Percentiles rank a stretch among this genome's conserved stretches.
These are phyloP conservation scores for Sarcoramphus papa DNA, from an alignment of 2,797 vertebrate species.

Conservation along the genomic window DNA sequence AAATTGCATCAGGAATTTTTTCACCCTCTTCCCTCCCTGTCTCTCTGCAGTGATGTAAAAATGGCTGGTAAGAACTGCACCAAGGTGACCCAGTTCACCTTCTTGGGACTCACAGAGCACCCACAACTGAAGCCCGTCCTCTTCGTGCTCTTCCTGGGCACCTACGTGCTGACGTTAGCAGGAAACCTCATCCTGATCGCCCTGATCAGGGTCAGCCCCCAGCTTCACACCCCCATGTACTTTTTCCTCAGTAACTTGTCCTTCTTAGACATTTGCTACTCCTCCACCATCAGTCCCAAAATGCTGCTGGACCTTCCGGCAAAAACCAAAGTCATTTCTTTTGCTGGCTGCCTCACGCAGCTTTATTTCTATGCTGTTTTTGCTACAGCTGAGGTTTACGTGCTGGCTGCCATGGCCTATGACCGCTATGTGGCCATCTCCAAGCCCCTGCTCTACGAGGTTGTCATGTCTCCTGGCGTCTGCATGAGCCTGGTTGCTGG, in stretches of 20 bases:
- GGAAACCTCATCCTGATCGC: neutral
- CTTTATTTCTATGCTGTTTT: neutral
- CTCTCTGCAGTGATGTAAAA: neutral
- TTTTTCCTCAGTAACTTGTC: neutral
- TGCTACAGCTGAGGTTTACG: slow-evolving; percentile 24
- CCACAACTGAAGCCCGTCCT: neutral
- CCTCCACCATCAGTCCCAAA: neutral
- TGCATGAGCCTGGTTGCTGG: slow-evolving; percentile 18
- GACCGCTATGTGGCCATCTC: slow-evolving; percentile 57
- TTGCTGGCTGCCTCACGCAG: neutral
- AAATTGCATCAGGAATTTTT: neutral
- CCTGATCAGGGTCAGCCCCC: neutral
- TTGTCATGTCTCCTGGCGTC: slow-evolving; percentile 39
- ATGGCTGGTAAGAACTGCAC: neutral
- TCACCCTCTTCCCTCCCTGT: neutral
- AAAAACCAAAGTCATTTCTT: neutral
- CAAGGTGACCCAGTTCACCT: neutral
- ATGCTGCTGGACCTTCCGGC: neutral
- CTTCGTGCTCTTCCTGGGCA: neutral
- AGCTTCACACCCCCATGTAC: neutral
- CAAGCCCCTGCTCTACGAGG: slow-evolving; percentile 27
- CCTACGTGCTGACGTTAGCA: neutral
- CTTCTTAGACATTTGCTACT: neutral
- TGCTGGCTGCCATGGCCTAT: slow-evolving; percentile 61
- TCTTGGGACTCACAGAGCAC: neutral